Percentiles rank a stretch among this genome's conserved stretches.
Conservation (phyloP, 1,140 invertebrate genomes). For the Grapholita molesta region DNA sequence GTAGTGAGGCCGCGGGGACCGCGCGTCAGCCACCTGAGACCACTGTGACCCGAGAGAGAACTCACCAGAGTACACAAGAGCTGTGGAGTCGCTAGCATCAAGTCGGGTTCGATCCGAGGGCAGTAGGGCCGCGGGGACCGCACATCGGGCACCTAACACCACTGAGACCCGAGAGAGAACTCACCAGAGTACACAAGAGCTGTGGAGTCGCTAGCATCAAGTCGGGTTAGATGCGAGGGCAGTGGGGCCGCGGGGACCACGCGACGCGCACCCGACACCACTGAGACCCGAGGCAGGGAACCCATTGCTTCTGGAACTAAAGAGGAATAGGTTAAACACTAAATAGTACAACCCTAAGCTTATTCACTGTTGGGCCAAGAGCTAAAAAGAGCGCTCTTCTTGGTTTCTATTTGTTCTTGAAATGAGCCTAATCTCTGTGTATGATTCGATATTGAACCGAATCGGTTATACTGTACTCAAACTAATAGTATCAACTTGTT, state of each 20-base stretch:
- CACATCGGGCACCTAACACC: slow-evolving; percentile 64
- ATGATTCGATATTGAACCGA: too few species aligned
- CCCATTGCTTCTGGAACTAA: slow-evolving; percentile 78
- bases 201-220: slow-evolving; percentile 58
- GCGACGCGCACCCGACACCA: slow-evolving; percentile 78
- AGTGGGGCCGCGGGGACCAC: slow-evolving; percentile 65
- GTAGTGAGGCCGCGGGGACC: slow-evolving; percentile 66
- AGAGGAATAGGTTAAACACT: not conserved
- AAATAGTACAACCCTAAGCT: not conserved
- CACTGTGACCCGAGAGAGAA: slow-evolving; percentile 67
- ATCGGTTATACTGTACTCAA: too few species aligned
- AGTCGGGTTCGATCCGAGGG: slow-evolving; percentile 76
- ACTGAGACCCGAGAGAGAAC: not conserved
- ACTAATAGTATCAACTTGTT: too few species aligned
- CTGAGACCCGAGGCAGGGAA: slow-evolving; percentile 81
- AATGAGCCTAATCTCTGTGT: too few species aligned
- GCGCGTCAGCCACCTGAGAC: slow-evolving; percentile 64
- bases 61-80: not conserved
- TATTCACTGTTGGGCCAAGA: too few species aligned
- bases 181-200: slow-evolving; percentile 79
- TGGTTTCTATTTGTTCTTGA: too few species aligned
- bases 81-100: not conserved
- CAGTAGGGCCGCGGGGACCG: slow-evolving; percentile 64
- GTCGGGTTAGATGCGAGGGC: slow-evolving; percentile 76
- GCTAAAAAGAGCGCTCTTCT: too few species aligned